Evolutionary conservation across 2,797 vertebrate species (phyloP).

Genomic region (Chaenodraco wilsoni): DNA sequence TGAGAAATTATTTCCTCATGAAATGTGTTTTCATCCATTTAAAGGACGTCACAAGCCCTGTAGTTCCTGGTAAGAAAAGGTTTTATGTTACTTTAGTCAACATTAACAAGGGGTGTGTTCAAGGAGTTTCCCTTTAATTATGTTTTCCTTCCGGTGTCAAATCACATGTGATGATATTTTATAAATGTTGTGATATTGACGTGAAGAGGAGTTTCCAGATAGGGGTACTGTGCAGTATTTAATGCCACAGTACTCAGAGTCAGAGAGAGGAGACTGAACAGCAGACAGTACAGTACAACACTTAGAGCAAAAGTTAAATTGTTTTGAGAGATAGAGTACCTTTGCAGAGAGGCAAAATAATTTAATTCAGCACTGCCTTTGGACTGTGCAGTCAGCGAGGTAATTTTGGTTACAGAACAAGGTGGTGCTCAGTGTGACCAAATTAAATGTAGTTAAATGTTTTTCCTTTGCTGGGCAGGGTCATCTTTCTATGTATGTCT

Average conservation of each 20-base stretch:
- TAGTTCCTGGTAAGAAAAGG: not conserved
- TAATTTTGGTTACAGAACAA: slow-evolving; percentile 36
- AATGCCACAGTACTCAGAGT: not conserved
- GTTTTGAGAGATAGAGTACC: not conserved
- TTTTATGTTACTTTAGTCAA: not conserved
- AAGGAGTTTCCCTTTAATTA: not conserved
- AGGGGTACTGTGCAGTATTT: slow-evolving; percentile 31
- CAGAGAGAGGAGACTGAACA: slow-evolving; percentile 11
- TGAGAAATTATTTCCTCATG: not conserved
- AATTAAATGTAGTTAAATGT: slow-evolving; percentile 23
- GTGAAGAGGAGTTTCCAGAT: not conserved
- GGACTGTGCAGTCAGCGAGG: not conserved
- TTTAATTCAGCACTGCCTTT: not conserved
- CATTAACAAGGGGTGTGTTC: too few relatives aligned
- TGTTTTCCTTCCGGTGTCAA: not conserved
- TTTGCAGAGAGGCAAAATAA: not conserved
- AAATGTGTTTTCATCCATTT: not conserved
- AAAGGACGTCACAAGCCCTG: accelerated
- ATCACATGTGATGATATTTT: not conserved
- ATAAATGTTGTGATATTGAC: accelerated
- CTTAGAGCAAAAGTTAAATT: not conserved
- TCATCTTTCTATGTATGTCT: slow-evolving; percentile 4
- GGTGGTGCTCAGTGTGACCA: slow-evolving; percentile 16
- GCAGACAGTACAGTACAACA: slow-evolving; percentile 10
- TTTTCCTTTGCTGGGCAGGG: slow-evolving; percentile 10